A percentile compares a stretch with the other conserved stretches of the same genome.
These are phyloP conservation scores for Anas platyrhynchos DNA, from an alignment of 2,113 vertebrate genomes.

Conservation along the genomic window DNA sequence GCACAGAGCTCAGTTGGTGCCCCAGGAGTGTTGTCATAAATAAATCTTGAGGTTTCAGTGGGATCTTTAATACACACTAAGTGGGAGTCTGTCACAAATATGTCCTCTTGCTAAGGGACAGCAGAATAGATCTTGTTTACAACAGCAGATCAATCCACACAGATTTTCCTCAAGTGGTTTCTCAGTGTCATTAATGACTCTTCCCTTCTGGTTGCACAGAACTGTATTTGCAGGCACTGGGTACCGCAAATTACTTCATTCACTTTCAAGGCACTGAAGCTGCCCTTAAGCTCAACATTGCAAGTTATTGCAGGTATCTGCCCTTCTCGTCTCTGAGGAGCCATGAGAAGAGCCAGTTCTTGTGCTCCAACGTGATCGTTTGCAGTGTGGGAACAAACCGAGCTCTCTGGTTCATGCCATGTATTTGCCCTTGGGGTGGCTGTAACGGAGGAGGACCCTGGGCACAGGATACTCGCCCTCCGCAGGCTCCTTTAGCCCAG, in stretches of 20 bases:
- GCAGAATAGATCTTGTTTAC: neutral
- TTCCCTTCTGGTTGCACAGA: slow-evolving; percentile 15
- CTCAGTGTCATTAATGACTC: slow-evolving; percentile 6
- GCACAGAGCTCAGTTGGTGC: neutral
- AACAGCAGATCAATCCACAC: slow-evolving; percentile 16
- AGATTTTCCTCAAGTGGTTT: slow-evolving; percentile 46
- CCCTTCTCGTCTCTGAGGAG: neutral
- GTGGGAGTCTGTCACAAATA: slow-evolving; percentile 8
- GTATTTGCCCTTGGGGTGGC: neutral
- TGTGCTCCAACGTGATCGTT: neutral
- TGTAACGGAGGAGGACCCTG: neutral
- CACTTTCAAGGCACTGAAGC: slow-evolving; percentile 29
- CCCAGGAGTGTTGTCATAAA: slow-evolving; percentile 44
- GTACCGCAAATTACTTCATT: slow-evolving; percentile 30
- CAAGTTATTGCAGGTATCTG: slow-evolving; percentile 52
- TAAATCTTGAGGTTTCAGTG: slow-evolving; percentile 40
- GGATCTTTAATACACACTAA: slow-evolving; percentile 45
- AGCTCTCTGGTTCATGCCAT: neutral
- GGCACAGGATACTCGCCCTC: neutral
- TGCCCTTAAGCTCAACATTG: slow-evolving; percentile 34
- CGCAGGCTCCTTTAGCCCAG: neutral
- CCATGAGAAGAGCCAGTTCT: slow-evolving; percentile 28
- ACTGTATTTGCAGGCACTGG: neutral
- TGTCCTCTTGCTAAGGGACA: neutral
- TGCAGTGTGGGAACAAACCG: neutral